These are phyloP conservation scores for Drosophila ochracea DNA, from an alignment of 2,888 invertebrate species.

Conservation along the genomic window DNA sequence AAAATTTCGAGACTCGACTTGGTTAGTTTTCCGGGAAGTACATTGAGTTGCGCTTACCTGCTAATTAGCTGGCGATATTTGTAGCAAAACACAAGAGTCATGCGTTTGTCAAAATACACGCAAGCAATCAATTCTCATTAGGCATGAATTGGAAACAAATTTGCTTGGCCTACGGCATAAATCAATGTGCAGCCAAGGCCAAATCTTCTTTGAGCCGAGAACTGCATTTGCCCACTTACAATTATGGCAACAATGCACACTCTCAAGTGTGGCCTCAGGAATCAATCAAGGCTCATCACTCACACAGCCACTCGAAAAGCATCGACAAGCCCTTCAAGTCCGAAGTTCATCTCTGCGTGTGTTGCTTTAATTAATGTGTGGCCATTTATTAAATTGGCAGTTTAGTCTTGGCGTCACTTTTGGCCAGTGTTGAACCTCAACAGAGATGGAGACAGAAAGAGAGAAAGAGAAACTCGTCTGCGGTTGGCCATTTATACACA, in stretches of 20 bases:
- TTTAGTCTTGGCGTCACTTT: constrained; percentile 67
- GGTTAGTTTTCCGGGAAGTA: constrained; percentile 35
- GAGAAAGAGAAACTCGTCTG: constrained; percentile 39
- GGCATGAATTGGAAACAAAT: constrained; percentile 78
- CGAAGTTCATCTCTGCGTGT: constrained; percentile 45
- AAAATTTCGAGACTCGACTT: background rate
- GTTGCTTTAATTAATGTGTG: constrained; percentile 81
- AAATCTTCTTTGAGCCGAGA: constrained; percentile 25
- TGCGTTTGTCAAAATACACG: constrained; percentile 81
- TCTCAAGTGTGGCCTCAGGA: constrained; percentile 82
- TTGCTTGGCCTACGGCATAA: constrained; percentile 58
- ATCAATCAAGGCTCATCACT: constrained; percentile 84
- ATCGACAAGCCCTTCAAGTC: constrained; percentile 36
- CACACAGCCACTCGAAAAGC: constrained; percentile 56
- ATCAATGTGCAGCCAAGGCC: constrained; percentile 71
- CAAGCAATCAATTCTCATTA: constrained; percentile 81
- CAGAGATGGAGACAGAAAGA: constrained; percentile 1
- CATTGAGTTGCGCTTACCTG: constrained; percentile 53
- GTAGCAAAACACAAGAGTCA: constrained; percentile 32
- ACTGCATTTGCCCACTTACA: constrained; percentile 50
- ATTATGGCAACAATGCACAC: constrained; percentile 70
- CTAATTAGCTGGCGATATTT: constrained; percentile 65
- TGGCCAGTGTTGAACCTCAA: constrained; percentile 27
- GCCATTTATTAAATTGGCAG: constrained; percentile 84
- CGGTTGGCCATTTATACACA: constrained; percentile 56